These are phyloP conservation scores for Campoletis raptor DNA, from an alignment of 2,888 invertebrate genomes.

Conservation along the genomic window DNA sequence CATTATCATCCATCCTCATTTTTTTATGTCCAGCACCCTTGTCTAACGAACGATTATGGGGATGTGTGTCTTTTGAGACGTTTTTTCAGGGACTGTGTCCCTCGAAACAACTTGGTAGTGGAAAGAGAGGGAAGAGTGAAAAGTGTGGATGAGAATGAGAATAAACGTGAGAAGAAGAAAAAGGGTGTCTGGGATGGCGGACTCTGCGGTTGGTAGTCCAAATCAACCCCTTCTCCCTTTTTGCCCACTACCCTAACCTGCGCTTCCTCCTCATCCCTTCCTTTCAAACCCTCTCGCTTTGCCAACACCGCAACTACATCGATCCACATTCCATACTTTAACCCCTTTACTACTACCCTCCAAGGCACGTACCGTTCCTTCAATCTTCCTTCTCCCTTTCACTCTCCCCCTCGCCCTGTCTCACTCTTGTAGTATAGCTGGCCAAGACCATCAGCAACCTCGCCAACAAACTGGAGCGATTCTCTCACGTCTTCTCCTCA, in stretches of 20 bases:
- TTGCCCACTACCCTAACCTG: constrained; percentile 22
- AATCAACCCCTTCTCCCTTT: constrained; percentile 23
- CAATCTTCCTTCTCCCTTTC: constrained; percentile 19
- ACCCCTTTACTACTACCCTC: constrained; percentile 51
- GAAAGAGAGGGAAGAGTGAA: background rate
- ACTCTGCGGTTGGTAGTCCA: constrained; percentile 54
- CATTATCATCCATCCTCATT: constrained; percentile 45
- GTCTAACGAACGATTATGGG: background rate
- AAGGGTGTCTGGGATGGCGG: constrained; percentile 40
- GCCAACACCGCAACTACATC: constrained; percentile 64
- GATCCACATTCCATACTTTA: constrained; percentile 69
- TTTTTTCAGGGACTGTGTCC: constrained; percentile 1
- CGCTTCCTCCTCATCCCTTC: background rate
- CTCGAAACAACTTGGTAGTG: background rate
- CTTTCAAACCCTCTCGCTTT: background rate
- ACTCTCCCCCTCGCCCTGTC: background rate
- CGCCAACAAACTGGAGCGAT: constrained; percentile 43
- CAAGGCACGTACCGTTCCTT: constrained; percentile 48
- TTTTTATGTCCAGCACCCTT: background rate
- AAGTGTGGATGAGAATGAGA: constrained; percentile 12
- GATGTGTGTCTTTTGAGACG: background rate
- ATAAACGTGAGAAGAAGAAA: constrained; percentile 33
- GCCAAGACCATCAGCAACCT: constrained; percentile 50
- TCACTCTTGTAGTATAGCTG: background rate
- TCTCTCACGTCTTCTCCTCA: constrained; percentile 47